Base-by-base conservation (phyloP, 2,888 invertebrate species). In the Epinotia brunnichana region DNA sequence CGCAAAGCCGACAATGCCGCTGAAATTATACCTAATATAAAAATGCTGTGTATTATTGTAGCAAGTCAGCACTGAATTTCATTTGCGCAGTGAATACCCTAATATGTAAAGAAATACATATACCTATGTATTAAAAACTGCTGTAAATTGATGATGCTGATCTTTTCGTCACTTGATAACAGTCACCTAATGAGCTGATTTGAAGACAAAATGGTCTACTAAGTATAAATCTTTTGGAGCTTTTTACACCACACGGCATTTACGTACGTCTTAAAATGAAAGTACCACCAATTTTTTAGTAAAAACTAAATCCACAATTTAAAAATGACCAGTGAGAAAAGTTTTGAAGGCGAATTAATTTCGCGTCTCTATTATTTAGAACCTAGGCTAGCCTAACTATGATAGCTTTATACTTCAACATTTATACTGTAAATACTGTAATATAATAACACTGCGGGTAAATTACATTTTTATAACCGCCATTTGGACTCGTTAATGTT, bases 1-100 rank as follows among this genome's bases (percentile, higher is more conserved):
- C 75, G 76, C 78, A 81, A 76, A 67, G 75, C 74, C 76, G 76
- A 78, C 76, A 80, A 79, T 74, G 80, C 54, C 13, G 53, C 69
- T 69, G 41, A 66, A 48, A 41, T 66, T 15, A n/a, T 41, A 35
- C 35, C 9, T 35, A 10, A 56, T 67, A 24, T 53, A 59, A 39
- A 70, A 48, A 29, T 9, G 4, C 17, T 35, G 54, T 41, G 21
- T n/a, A 35, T 44, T 21, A 62, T 64, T 19, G 39, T 35, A 59
- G 10, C 9, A 24, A 19, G 10, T 19, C 15, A 15, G 15, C n/a
- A n/a, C n/a, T 48, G 48, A 2, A n/a, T 48, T 48, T 48, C 15
- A 48, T 48, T 48, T n/a, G 13, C 15, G 15, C 13, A 48, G 7
- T n/a, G 4, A n/a, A 48, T 15, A 44, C 44, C 2, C 15, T 44